Evolutionary conservation across 2,113 vertebrate species (phyloP).

Genomic region (Mesocricetus auratus): DNA sequence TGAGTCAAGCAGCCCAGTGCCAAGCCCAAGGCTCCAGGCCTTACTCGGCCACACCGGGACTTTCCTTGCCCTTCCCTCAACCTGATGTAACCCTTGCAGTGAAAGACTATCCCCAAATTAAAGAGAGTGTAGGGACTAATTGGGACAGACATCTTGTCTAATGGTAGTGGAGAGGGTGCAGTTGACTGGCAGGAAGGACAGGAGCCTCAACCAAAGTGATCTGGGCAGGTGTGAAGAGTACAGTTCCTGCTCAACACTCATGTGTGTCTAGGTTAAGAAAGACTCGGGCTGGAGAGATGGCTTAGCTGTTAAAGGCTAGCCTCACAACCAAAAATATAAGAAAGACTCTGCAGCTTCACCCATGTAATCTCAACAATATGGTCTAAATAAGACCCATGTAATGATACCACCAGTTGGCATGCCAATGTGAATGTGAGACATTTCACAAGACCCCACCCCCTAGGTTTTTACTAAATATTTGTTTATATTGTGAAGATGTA

Average conservation of each 20-base stretch:
- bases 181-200: neutral
- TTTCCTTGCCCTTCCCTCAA: slow-evolving; percentile 15
- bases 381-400: neutral
- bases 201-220: neutral
- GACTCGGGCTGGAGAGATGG: too few species aligned
- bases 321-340: too few species aligned
- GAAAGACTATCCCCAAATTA: neutral
- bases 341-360: neutral
- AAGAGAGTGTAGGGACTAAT: neutral
- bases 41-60: neutral
- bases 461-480: neutral
- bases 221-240: too few species aligned
- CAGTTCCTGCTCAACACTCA: neutral
- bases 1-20: slow-evolving; percentile 40
- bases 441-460: neutral
- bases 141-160: neutral
- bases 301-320: too few species aligned
- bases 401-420: neutral
- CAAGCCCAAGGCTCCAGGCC: neutral
- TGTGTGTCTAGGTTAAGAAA: neutral
- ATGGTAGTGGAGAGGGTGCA: neutral
- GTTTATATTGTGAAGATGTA: neutral
- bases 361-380: neutral
- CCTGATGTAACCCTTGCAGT: slow-evolving; percentile 16
- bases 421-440: neutral